A percentile compares a stretch with the other conserved stretches of the same genome.
phyloP scores from a whole-genome alignment of 2,797 vertebrate species.

The Allobates femoralis region DNA sequence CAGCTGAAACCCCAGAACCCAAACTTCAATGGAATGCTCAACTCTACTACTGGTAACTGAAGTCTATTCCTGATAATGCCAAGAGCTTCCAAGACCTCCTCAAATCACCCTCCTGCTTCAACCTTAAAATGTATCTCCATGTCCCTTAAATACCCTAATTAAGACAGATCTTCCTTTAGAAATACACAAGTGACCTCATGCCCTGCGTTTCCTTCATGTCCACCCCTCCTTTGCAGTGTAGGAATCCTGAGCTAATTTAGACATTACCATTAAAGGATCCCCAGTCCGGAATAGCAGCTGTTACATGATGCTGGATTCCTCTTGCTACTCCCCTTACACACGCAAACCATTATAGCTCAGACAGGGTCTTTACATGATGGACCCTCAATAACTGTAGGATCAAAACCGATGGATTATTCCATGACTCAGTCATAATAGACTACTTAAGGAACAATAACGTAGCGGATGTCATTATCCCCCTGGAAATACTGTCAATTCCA shows the following conservation, averaged over 20 bases:
- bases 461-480: background rate
- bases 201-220: constrained; percentile 61
- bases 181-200: constrained; percentile 69
- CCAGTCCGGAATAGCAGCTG: constrained; percentile 60
- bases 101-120: background rate
- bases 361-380: constrained; percentile 44
- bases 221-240: constrained; percentile 46
- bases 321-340: constrained; percentile 58
- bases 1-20: too few species aligned
- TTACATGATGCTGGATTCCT: constrained; percentile 60
- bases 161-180: constrained; percentile 64
- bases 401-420: background rate
- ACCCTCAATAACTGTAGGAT: constrained; percentile 7
- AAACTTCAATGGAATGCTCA: too few species aligned
- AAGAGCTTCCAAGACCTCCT: constrained; percentile 7
- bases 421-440: background rate
- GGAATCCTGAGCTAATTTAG: constrained; percentile 62
- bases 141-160: constrained; percentile 68
- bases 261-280: constrained; percentile 61
- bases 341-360: constrained; percentile 59
- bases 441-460: background rate
- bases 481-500: background rate
- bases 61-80: background rate
- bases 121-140: constrained; percentile 36
- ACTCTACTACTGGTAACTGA: background rate